Conservation (phyloP, 2,113 vertebrate genomes). For the Colinus virginianus region DNA sequence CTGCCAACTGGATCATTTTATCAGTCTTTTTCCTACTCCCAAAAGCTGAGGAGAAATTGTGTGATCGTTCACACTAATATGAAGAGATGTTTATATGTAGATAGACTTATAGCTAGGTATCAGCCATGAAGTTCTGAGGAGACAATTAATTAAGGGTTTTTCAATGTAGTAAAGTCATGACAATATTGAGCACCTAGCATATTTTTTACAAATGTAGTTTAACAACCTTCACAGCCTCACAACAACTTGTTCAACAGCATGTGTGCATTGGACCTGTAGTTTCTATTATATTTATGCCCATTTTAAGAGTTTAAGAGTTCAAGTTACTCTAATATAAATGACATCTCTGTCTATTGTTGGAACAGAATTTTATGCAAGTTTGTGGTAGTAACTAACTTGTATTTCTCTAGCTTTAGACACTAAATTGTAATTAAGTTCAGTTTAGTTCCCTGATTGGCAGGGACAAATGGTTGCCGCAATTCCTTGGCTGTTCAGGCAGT, state of each 20-base stretch:
- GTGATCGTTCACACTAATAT: background rate
- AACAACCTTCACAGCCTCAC: background rate
- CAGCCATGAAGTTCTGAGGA: background rate
- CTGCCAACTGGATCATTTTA: background rate
- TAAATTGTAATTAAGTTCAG: background rate
- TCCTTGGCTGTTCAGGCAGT: fast-evolving
- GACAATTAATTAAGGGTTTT: background rate
- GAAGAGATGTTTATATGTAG: background rate
- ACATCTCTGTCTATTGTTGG: background rate
- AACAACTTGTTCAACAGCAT: background rate
- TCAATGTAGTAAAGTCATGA: background rate
- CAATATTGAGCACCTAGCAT: background rate
- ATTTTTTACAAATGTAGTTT: background rate
- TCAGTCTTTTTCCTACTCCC: background rate
- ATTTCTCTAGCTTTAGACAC: background rate
- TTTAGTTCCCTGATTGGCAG: background rate
- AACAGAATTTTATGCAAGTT: background rate
- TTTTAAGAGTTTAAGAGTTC: background rate
- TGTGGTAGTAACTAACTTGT: background rate
- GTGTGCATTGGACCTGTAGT: background rate
- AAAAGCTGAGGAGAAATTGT: background rate
- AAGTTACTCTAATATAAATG: background rate
- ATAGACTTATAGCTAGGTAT: background rate
- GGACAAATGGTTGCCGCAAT: background rate
- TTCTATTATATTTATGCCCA: background rate